A percentile compares a stretch with the other conserved stretches of the same genome.
Conservation (phyloP, 2,888 invertebrate genomes). For the Philereme vetulata region DNA sequence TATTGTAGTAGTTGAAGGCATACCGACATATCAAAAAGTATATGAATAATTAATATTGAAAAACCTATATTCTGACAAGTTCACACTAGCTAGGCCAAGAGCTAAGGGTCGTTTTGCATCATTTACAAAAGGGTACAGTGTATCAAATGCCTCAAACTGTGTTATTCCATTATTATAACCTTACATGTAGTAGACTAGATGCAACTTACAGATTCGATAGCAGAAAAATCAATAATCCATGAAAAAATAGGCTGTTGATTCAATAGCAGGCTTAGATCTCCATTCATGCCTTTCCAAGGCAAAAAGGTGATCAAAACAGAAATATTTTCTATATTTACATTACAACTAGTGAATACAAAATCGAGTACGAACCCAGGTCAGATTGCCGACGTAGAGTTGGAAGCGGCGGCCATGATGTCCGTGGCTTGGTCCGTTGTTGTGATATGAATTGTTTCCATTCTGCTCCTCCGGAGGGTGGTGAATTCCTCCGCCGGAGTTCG, state of each 20-base stretch:
- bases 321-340: slow-evolving; percentile 70
- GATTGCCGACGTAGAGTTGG: slow-evolving; percentile 98
- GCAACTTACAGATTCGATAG: not conserved
- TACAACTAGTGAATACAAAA: slow-evolving; percentile 70
- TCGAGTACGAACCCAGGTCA: slow-evolving; percentile 95
- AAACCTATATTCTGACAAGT: not conserved
- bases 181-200: not conserved
- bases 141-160: slow-evolving; percentile 3
- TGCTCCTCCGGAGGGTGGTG: slow-evolving; percentile 86
- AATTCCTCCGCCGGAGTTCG: slow-evolving; percentile 62
- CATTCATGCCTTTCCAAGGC: slow-evolving; percentile 43
- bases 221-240: slow-evolving; percentile 11
- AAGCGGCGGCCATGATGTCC: slow-evolving; percentile 92
- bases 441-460: slow-evolving; percentile 87
- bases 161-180: slow-evolving; percentile 4
- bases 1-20: too few relatives aligned
- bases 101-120: not conserved
- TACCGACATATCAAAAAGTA: too few relatives aligned
- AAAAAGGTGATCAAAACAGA: slow-evolving; percentile 57
- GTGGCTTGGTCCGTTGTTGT: slow-evolving; percentile 88
- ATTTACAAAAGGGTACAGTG: slow-evolving; percentile 2
- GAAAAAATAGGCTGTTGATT: slow-evolving; percentile 5
- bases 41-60: too few relatives aligned
- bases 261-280: slow-evolving; percentile 40
- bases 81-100: not conserved